Conservation (phyloP, 1,140 invertebrate species). For the Drosophila pandora region DNA sequence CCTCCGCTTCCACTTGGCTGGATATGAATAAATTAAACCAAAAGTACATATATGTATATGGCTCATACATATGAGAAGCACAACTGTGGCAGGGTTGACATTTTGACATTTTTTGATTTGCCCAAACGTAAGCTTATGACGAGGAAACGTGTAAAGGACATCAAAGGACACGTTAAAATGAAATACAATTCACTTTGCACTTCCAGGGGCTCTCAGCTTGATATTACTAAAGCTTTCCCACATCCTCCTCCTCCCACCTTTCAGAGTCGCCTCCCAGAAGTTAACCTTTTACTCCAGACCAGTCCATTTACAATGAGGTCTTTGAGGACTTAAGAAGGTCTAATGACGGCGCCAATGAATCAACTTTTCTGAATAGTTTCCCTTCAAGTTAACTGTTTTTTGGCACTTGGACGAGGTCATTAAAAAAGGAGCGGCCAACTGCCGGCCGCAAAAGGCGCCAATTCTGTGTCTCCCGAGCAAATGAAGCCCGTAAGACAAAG, state of each 20-base stretch:
- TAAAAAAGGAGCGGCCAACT: conserved; percentile 39
- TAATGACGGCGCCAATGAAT: conserved; percentile 31
- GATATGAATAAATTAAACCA: conserved; percentile 32
- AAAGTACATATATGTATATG: neutral
- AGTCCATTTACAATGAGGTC: conserved; percentile 28
- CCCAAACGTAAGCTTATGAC: conserved; percentile 5
- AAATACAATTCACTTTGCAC: conserved; percentile 16
- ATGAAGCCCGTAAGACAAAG: conserved; percentile 60
- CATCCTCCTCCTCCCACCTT: neutral
- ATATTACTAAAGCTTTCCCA: neutral
- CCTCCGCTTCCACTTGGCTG: conserved; percentile 19
- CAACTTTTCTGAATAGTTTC: conserved; percentile 39
- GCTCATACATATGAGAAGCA: conserved; percentile 33
- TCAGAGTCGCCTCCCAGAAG: neutral
- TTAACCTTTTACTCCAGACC: conserved; percentile 4
- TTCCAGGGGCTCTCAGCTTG: neutral
- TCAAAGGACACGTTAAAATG: conserved; percentile 28
- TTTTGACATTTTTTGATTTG: conserved; percentile 26
- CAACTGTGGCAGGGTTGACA: conserved; percentile 10
- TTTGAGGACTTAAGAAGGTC: conserved; percentile 18
- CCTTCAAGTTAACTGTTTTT: conserved; percentile 22
- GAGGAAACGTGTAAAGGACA: conserved; percentile 24
- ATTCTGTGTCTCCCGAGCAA: conserved; percentile 55
- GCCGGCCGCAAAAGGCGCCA: conserved; percentile 46
- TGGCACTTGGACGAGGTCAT: conserved; percentile 44